Percentiles rank a stretch among this genome's conserved stretches.
Evolutionary conservation across 2,797 vertebrate genomes (phyloP).

Genomic region (Acanthurus leucopareius): DNA sequence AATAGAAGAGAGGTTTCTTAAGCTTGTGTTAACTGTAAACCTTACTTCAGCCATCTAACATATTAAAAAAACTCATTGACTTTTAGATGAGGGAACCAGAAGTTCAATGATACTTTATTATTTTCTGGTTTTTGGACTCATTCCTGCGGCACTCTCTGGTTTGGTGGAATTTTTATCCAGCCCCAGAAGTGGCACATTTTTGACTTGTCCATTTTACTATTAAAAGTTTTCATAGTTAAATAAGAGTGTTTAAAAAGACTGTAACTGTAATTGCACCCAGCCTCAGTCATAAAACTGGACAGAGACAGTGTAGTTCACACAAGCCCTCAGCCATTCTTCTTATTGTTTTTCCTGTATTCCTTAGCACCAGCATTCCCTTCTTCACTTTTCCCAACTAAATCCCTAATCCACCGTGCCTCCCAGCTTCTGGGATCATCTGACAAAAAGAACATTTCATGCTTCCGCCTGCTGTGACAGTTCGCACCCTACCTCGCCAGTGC

Average conservation of each 20-base stretch:
- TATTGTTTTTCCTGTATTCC: constrained; percentile 45
- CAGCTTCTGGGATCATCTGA: constrained; percentile 73
- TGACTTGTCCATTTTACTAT: neutral
- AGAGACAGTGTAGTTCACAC: neutral
- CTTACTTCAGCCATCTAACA: no score
- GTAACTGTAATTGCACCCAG: neutral
- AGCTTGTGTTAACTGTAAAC: no score
- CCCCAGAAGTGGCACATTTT: neutral
- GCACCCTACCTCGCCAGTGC: constrained; percentile 62
- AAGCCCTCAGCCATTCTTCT: constrained; percentile 28
- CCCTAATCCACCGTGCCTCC: constrained; percentile 58
- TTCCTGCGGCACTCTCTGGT: neutral
- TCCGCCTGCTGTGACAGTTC: constrained; percentile 74
- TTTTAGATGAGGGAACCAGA: no score
- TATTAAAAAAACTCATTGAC: no score
- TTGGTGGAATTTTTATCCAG: neutral
- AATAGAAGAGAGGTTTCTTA: no score
- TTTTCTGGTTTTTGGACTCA: no score
- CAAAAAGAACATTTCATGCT: constrained; percentile 80
- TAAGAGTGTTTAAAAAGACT: no score
- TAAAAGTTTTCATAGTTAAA: neutral
- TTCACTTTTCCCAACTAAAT: constrained; percentile 47
- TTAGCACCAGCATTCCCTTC: constrained; percentile 18
- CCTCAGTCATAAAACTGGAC: neutral
- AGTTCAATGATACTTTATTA: no score